Evolutionary conservation across 2,888 invertebrate species (phyloP), one percentile per base, ranked within the genome.

Genomic region (Chymomyza amoena): DNA sequence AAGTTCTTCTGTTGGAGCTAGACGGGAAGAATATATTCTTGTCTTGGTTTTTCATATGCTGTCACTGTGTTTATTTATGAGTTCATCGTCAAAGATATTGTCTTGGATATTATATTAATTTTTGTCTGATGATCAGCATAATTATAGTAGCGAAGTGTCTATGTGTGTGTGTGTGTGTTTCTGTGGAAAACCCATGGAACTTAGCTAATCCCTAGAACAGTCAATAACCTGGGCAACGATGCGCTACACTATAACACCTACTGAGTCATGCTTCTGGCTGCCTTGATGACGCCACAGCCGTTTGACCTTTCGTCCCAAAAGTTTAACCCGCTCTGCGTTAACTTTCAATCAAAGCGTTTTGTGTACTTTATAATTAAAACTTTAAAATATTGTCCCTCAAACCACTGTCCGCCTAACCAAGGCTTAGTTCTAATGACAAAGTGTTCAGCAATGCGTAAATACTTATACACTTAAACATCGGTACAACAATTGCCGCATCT

Each of bases 381-480:
- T 57, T 20, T 45, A 63, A 57, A 63, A 52, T 32, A 32, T 66
- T 52, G 52, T 66, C 61, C 15, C n/a, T 15, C 32, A 36, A 57
- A 64, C 52, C 18, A 39, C 16, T 66, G 57, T 13, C 25, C 57
- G 6, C 25, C 57, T 28, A 10, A 13, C 18, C 15, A 16, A 54
- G 18, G 18, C 54, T 20, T 20, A 54, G 20, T 57, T 25, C 57
- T 57, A 57, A 84, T 82, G 84, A 89, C 89, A 87, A 87, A 84
- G 87, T 85, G 84, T 60, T 80, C 88, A 89, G 75, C 87, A 85
- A 88, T 87, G 84, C 88, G 88, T 88, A 88, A 88, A 88, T 82
- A 75, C 75, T 57, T 25, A 13, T 57, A 57, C 39, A 45, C 39
- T 45, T 13, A 45, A 13, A 45, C 13, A 45, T 45, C 13, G 39